phyloP scores from a whole-genome alignment of 1,140 invertebrate species.

The Ylistrum balloti region DNA sequence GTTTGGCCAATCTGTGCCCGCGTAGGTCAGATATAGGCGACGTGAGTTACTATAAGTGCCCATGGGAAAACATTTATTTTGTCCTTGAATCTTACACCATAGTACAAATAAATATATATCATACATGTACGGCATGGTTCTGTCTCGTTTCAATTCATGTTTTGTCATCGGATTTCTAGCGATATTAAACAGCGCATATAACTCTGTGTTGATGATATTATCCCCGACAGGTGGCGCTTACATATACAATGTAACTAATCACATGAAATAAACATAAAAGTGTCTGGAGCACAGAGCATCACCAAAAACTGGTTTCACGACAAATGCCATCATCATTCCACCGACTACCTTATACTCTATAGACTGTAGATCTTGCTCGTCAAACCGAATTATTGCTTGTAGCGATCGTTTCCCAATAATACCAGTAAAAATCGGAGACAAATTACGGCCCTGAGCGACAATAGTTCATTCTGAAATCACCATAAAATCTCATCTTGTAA shows the following conservation, averaged over 20 bases:
- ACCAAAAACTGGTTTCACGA: constrained; percentile 7
- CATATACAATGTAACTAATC: neutral
- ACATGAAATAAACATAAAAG: constrained; percentile 7
- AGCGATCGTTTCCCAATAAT: neutral
- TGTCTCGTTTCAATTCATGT: neutral
- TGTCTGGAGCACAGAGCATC: neutral
- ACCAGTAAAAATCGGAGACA: neutral
- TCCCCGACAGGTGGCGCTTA: neutral
- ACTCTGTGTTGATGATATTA: neutral
- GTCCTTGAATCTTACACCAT: neutral
- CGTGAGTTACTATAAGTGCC: neutral
- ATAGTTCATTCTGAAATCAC: neutral
- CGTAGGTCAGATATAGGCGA: neutral
- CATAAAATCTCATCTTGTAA: neutral
- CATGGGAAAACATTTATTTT: neutral
- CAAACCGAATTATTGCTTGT: neutral
- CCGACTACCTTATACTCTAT: neutral
- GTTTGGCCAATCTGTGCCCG: neutral
- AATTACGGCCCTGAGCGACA: neutral
- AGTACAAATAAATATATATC: no score
- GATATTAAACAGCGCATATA: neutral
- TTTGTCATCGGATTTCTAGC: neutral
- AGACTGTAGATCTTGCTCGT: neutral
- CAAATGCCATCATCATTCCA: neutral
- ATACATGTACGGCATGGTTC: neutral